Percentiles rank a stretch among this genome's conserved stretches.
Evolutionary conservation across 1,140 invertebrate species (phyloP).

Genomic region (Pseudoatta argentina): DNA sequence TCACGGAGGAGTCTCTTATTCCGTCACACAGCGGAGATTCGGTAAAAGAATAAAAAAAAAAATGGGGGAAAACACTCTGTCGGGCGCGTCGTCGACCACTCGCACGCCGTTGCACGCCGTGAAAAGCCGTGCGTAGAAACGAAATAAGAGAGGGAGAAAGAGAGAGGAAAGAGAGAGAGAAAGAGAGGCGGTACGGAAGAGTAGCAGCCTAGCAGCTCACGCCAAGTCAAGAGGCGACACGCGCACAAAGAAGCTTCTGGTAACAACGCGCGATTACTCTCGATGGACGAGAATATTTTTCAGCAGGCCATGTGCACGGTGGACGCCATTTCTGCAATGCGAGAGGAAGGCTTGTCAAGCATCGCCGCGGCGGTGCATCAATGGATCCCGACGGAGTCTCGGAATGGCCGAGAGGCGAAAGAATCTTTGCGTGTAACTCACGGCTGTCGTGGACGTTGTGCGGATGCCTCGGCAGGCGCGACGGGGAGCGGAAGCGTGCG

Average conservation of each 20-base stretch:
- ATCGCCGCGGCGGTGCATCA: conserved; percentile 77
- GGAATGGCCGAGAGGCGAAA: conserved; percentile 66
- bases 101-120: conserved; percentile 35
- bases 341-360: conserved; percentile 81
- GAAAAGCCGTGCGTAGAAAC: conserved; percentile 29
- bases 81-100: conserved; percentile 60
- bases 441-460: conserved; percentile 71
- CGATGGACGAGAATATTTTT: conserved; percentile 43
- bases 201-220: background rate
- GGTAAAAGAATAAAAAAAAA: conserved; percentile 3
- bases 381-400: conserved; percentile 65
- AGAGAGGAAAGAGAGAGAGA: background rate
- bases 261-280: background rate
- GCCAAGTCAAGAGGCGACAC: background rate
- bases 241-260: background rate
- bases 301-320: conserved; percentile 81
- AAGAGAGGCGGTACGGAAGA: background rate
- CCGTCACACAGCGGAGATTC: background rate
- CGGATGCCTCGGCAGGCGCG: conserved; percentile 71
- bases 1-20: background rate
- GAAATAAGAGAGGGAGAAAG: background rate
- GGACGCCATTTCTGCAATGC: conserved; percentile 83
- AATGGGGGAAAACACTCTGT: conserved; percentile 61
- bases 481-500: conserved; percentile 68
- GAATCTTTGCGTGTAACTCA: conserved; percentile 76